A percentile compares a stretch with the other conserved stretches of the same genome.
phyloP scores from a whole-genome alignment of 2,797 vertebrate genomes.

The Aselliscus stoliczkanus region DNA sequence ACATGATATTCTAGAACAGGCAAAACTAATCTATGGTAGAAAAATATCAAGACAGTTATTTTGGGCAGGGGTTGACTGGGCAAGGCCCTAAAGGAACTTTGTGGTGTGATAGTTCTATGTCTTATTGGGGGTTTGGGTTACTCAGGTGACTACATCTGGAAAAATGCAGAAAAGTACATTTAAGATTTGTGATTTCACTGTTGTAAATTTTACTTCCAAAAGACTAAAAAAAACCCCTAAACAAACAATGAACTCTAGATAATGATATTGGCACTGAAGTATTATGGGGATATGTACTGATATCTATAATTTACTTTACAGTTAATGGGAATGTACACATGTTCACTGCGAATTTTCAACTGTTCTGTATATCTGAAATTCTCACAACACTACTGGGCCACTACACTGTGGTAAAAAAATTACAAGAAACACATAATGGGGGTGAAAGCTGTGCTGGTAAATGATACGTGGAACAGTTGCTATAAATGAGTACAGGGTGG shows the following conservation, averaged over 20 bases:
- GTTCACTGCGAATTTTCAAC: background rate
- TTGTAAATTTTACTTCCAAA: background rate
- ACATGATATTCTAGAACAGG: background rate
- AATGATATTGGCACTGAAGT: background rate
- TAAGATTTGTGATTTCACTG: background rate
- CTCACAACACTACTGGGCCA: background rate
- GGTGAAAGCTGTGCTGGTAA: background rate
- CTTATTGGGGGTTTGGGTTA: background rate
- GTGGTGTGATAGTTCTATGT: background rate
- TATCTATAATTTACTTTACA: background rate
- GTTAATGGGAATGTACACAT: background rate
- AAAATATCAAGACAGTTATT: background rate
- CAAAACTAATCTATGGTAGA: background rate
- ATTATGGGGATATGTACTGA: background rate
- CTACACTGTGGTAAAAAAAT: background rate
- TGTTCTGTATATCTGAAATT: conserved; percentile 25
- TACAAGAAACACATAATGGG: background rate
- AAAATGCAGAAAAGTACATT: background rate
- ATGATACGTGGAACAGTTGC: background rate
- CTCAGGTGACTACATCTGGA: background rate
- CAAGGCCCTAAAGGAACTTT: background rate
- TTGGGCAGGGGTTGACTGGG: background rate
- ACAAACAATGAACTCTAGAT: background rate
- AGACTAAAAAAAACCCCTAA: too few relatives aligned
- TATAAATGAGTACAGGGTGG: background rate